phyloP scores from a whole-genome alignment of 1,140 invertebrate species.

The Gryllus bimaculatus region DNA sequence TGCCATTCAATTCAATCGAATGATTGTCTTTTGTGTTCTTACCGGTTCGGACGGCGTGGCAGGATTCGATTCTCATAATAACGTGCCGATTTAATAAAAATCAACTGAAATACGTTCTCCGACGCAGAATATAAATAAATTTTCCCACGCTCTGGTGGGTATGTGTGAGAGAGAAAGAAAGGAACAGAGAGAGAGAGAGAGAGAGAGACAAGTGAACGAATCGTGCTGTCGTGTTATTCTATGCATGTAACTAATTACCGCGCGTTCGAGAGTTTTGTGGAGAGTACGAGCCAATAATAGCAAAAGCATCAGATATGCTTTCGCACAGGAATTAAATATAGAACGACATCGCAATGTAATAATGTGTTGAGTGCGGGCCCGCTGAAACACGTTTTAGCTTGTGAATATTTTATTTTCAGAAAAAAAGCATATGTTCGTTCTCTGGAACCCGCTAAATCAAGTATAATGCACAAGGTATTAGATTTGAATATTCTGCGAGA shows the following conservation, averaged over 20 bases:
- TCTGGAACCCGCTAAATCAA: too few species aligned
- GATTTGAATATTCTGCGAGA: too few species aligned
- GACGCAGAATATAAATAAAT: background rate
- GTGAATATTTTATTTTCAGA: background rate
- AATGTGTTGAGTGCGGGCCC: background rate
- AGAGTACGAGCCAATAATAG: background rate
- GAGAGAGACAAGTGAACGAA: too few species aligned
- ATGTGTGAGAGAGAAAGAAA: too few species aligned
- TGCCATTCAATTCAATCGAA: background rate
- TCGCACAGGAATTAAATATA: background rate
- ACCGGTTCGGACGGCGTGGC: background rate
- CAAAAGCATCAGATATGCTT: background rate
- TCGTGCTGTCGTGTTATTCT: too few species aligned
- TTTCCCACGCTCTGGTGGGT: background rate
- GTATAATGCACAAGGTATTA: too few species aligned
- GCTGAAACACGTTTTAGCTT: background rate
- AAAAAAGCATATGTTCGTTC: background rate
- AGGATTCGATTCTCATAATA: background rate
- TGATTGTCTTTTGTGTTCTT: background rate
- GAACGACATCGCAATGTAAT: background rate
- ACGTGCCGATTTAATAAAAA: background rate
- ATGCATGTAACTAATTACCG: too few species aligned
- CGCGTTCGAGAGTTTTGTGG: background rate
- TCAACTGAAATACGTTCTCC: background rate
- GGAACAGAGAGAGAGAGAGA: too few species aligned